Conservation (phyloP, 2,797 vertebrate genomes). For the Falco novaeseelandiae region DNA sequence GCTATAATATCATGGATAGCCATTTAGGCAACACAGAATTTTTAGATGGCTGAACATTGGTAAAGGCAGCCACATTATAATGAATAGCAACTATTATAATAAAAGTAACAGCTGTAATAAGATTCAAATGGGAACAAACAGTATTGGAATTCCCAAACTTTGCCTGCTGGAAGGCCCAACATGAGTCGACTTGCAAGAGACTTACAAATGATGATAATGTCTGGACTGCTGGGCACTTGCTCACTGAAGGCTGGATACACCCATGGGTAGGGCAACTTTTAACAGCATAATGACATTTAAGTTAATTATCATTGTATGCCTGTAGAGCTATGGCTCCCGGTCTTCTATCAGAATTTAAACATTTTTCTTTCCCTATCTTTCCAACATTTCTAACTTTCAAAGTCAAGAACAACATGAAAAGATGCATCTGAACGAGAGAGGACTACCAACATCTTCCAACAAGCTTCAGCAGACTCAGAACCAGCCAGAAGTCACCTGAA, state of each 20-base stretch:
- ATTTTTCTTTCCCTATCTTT: background rate
- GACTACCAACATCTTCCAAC: background rate
- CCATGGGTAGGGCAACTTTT: constrained; percentile 48
- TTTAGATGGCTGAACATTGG: background rate
- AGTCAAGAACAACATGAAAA: background rate
- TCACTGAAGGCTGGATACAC: constrained; percentile 6
- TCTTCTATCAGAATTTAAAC: background rate
- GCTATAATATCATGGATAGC: background rate
- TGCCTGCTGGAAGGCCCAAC: background rate
- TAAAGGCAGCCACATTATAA: background rate
- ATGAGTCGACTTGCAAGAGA: constrained; percentile 21
- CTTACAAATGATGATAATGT: background rate
- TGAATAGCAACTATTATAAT: background rate
- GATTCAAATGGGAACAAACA: background rate
- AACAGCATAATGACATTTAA: constrained; percentile 8
- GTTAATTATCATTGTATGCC: background rate
- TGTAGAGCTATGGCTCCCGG: background rate
- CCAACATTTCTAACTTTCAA: background rate
- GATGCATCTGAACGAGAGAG: background rate
- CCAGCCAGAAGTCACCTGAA: background rate
- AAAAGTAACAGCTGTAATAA: background rate
- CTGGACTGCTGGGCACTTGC: background rate
- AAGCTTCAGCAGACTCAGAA: background rate
- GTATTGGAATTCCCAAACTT: background rate
- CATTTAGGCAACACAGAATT: background rate